Evolutionary conservation across 2,797 vertebrate genomes (phyloP).

Genomic region (Sebastes trivittatus): DNA sequence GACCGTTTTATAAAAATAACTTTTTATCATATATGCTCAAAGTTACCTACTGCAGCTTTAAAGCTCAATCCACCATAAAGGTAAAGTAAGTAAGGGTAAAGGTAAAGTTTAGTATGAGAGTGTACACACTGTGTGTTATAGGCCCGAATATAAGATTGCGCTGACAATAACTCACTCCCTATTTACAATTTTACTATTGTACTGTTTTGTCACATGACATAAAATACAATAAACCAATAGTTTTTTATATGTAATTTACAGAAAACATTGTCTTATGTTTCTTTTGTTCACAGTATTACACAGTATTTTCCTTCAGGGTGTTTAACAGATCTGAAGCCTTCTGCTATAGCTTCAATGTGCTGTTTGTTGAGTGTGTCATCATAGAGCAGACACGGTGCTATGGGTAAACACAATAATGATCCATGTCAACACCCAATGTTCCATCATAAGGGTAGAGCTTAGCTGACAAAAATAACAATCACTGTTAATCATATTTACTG

Average conservation of each 20-base stretch:
- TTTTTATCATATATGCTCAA: too few species aligned
- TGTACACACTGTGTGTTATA: not conserved
- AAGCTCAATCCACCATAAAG: not conserved
- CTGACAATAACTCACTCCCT: not conserved
- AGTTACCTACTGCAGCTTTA: not conserved
- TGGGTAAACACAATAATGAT: constrained; percentile 28
- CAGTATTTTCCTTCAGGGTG: not conserved
- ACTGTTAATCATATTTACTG: not conserved
- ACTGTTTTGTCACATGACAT: not conserved
- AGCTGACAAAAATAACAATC: not conserved
- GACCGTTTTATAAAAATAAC: too few species aligned
- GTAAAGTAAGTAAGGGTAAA: not conserved
- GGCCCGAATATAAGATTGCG: not conserved
- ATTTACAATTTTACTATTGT: not conserved
- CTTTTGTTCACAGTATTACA: not conserved
- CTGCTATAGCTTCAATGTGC: not conserved
- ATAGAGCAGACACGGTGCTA: constrained; percentile 6
- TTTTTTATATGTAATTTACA: not conserved
- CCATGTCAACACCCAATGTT: not conserved
- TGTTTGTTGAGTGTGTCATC: constrained; percentile 13
- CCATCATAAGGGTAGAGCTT: not conserved
- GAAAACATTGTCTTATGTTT: not conserved
- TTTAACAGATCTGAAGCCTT: not conserved
- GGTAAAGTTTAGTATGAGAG: not conserved
- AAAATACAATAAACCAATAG: not conserved